Conservation (phyloP, 2,113 vertebrate genomes). For the Osmerus eperlanus region DNA sequence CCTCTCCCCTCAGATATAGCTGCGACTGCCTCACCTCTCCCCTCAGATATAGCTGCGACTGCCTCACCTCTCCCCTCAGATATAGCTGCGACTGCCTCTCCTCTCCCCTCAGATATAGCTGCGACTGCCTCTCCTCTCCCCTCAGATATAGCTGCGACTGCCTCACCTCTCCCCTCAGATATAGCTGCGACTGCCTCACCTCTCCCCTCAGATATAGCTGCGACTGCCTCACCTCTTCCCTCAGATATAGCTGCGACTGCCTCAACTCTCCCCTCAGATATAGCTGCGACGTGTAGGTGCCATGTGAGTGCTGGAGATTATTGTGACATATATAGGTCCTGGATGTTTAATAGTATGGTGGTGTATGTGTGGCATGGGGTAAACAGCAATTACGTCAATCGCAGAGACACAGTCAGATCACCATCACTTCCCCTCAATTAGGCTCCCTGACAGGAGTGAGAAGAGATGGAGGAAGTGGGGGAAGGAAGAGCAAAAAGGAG, state of each 20-base stretch:
- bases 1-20: too few relatives aligned
- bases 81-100: too few relatives aligned
- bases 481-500: conserved; percentile 12
- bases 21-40: too few relatives aligned
- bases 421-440: conserved; percentile 59
- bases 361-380: not conserved
- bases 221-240: conserved; percentile 27
- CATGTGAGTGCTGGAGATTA: conserved; percentile 27
- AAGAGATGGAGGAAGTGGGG: conserved; percentile 7
- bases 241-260: conserved; percentile 17
- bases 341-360: conserved; percentile 44
- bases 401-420: conserved; percentile 44
- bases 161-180: too few relatives aligned
- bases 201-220: too few relatives aligned
- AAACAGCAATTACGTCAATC: conserved; percentile 56
- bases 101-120: too few relatives aligned
- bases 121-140: too few relatives aligned
- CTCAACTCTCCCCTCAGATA: conserved; percentile 26
- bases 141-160: too few relatives aligned
- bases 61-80: too few relatives aligned
- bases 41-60: too few relatives aligned
- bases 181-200: too few relatives aligned
- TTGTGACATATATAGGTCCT: conserved; percentile 59
- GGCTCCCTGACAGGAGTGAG: conserved; percentile 32
- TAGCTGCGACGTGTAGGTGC: conserved; percentile 32